phyloP scores from a whole-genome alignment of 2,797 vertebrate species.

The Coluber constrictor region DNA sequence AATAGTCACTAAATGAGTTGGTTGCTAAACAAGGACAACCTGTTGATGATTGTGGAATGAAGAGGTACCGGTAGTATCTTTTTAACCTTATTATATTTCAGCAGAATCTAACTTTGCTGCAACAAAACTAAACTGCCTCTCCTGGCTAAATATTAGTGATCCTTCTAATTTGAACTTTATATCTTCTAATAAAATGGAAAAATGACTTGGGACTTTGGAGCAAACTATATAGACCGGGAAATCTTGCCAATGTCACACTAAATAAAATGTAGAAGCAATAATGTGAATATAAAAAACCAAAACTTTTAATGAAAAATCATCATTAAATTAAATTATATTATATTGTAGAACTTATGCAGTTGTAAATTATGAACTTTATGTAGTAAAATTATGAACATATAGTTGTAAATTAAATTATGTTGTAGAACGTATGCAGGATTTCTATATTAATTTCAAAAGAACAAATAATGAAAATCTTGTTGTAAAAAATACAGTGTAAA shows the following conservation, averaged over 20 bases:
- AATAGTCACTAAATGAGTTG: background rate
- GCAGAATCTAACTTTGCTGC: background rate
- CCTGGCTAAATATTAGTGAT: conserved; percentile 38
- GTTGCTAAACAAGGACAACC: background rate
- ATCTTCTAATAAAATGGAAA: conserved; percentile 44
- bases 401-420: background rate
- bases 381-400: background rate
- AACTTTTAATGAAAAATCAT: background rate
- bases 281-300: background rate
- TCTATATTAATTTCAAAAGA: background rate
- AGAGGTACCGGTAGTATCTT: background rate
- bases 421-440: background rate
- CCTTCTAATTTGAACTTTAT: conserved; percentile 43
- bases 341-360: background rate
- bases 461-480: background rate
- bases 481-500: background rate
- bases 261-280: background rate
- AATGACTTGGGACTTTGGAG: conserved; percentile 46
- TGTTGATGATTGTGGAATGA: background rate
- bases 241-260: conserved; percentile 22
- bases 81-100: background rate
- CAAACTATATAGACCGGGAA: conserved; percentile 26
- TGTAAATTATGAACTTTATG: background rate
- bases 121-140: conserved; percentile 17
- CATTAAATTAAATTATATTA: background rate